Evolutionary conservation across 1,140 invertebrate species (phyloP).

Genomic region (Papilio polyxenes): DNA sequence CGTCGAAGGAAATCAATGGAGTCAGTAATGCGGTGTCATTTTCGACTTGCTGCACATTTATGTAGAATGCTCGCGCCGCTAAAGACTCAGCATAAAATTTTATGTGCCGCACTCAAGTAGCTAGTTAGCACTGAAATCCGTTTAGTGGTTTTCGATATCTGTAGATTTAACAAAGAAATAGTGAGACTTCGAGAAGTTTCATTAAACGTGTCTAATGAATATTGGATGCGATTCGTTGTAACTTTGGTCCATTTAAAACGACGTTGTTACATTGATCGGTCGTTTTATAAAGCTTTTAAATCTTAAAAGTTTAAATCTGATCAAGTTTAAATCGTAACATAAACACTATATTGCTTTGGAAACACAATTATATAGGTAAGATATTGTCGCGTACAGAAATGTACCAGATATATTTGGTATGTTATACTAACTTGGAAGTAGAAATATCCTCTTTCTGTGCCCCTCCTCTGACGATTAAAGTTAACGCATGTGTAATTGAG

Average conservation of each 20-base stretch:
- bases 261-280: not conserved
- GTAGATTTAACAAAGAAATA: constrained; percentile 31
- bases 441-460: no score
- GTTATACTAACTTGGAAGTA: no score
- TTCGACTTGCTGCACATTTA: constrained; percentile 37
- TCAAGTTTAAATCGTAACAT: not conserved
- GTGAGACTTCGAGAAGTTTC: not conserved
- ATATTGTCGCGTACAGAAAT: no score
- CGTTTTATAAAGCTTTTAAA: not conserved
- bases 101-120: constrained; percentile 30
- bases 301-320: not conserved
- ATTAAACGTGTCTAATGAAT: constrained; percentile 28
- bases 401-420: no score
- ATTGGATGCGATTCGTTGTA: constrained; percentile 1
- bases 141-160: constrained; percentile 39
- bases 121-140: constrained; percentile 36
- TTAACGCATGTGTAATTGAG: no score
- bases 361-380: no score
- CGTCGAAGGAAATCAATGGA: not conserved
- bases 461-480: no score
- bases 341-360: no score
- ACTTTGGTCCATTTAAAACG: not conserved
- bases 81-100: constrained; percentile 38
- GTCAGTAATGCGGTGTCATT: constrained; percentile 23
- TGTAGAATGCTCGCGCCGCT: constrained; percentile 10